Percentiles rank a stretch among this genome's conserved stretches.
phyloP scores from a whole-genome alignment of 1,140 invertebrate species.

The Euschistus heros region DNA sequence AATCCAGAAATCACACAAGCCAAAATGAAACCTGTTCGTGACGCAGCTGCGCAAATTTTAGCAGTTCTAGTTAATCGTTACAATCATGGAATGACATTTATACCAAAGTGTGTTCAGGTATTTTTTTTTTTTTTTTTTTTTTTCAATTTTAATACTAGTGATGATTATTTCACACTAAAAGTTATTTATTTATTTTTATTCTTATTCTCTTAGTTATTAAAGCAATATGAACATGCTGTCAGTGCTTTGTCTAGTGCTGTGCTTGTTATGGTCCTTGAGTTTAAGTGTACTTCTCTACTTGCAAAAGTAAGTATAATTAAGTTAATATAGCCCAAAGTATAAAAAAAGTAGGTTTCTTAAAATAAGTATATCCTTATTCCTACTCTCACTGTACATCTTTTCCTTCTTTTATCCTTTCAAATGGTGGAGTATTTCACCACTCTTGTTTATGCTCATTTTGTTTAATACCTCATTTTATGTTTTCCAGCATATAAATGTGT shows the following conservation, averaged over 20 bases:
- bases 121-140: slow-evolving; percentile 17
- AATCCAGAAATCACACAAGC: slow-evolving; percentile 28
- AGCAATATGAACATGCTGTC: slow-evolving; percentile 59
- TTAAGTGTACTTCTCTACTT: slow-evolving; percentile 50
- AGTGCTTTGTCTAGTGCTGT: slow-evolving; percentile 54
- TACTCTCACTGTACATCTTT: too few relatives aligned
- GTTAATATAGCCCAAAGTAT: too few relatives aligned
- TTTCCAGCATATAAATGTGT: too few relatives aligned
- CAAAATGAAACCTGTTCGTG: slow-evolving; percentile 51
- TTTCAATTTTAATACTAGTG: not conserved
- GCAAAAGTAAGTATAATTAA: slow-evolving; percentile 39
- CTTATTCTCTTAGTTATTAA: slow-evolving; percentile 48
- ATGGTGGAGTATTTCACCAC: too few relatives aligned
- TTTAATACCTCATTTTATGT: too few relatives aligned
- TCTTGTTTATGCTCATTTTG: too few relatives aligned
- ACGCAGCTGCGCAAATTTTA: slow-evolving; percentile 64
- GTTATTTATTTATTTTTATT: not conserved
- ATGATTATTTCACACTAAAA: not conserved
- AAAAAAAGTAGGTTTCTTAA: too few relatives aligned
- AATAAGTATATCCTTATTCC: too few relatives aligned
- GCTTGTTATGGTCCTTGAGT: slow-evolving; percentile 49
- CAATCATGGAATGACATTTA: slow-evolving; percentile 59
- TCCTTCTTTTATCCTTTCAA: too few relatives aligned
- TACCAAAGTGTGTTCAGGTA: slow-evolving; percentile 56
- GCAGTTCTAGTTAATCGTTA: slow-evolving; percentile 70